Conservation (phyloP, 2,888 invertebrate genomes). For the Helicoverpa assulta region DNA sequence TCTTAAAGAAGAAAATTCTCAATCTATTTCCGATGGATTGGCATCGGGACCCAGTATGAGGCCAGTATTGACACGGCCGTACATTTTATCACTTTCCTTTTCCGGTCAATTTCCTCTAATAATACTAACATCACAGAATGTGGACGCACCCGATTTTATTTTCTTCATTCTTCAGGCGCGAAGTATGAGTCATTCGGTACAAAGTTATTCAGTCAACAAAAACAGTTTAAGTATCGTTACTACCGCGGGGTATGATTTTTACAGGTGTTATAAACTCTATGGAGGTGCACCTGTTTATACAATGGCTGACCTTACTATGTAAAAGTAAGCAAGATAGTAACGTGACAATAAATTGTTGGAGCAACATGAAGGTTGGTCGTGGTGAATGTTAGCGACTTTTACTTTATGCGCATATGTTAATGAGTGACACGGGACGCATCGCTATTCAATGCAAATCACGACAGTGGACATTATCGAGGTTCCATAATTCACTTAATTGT, state of each 20-base stretch:
- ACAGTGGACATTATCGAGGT: conserved; percentile 34
- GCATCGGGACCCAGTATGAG: background rate
- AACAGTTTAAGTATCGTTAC: conserved; percentile 40
- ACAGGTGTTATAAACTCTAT: conserved; percentile 58
- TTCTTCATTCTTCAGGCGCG: conserved; percentile 21
- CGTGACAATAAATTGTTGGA: conserved; percentile 27
- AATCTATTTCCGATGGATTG: conserved; percentile 17
- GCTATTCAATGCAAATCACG: conserved; percentile 64
- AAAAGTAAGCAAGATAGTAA: conserved; percentile 44
- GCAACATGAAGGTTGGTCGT: conserved; percentile 14
- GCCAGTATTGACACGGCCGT: conserved; percentile 30
- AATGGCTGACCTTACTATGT: conserved; percentile 49
- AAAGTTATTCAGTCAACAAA: conserved; percentile 58
- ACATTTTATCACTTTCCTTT: conserved; percentile 42
- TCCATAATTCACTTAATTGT: conserved; percentile 50
- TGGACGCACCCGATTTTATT: conserved; percentile 31
- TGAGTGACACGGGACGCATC: conserved; percentile 35
- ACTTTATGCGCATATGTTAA: conserved; percentile 60
- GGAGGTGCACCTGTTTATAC: conserved; percentile 59
- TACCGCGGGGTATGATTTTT: conserved; percentile 62
- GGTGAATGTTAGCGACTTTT: conserved; percentile 39
- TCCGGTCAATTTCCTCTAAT: conserved; percentile 47
- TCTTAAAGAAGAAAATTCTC: conserved; percentile 14
- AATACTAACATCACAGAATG: conserved; percentile 29
- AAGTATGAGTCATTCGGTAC: conserved; percentile 55